Evolutionary conservation across 2,888 invertebrate genomes (phyloP).

Genomic region (Acanthopleura granulata): DNA sequence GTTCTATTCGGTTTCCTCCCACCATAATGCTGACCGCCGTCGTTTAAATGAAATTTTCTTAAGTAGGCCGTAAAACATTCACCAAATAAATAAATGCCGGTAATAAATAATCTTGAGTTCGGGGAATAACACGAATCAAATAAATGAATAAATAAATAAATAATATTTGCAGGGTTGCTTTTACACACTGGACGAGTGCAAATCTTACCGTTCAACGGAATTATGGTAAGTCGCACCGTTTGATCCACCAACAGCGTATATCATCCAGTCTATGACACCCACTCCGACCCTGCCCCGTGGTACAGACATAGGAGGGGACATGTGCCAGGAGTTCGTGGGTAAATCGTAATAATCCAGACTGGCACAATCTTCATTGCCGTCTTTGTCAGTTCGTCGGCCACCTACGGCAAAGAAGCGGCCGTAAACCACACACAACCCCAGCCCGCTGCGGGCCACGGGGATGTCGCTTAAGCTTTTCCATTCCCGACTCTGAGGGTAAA

Average conservation of each 20-base stretch:
- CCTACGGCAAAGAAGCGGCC: constrained; percentile 90
- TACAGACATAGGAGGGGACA: constrained; percentile 85
- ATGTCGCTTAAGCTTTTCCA: constrained; percentile 85
- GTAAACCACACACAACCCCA: constrained; percentile 55
- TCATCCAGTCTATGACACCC: constrained; percentile 88
- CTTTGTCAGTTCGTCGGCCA: constrained; percentile 85
- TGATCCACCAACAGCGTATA: constrained; percentile 92
- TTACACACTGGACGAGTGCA: neutral
- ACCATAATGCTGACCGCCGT: no score
- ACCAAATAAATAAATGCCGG: no score
- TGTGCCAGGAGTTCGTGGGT: constrained; percentile 84
- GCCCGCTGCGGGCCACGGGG: constrained; percentile 86
- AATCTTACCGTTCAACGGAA: constrained; percentile 84
- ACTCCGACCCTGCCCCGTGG: constrained; percentile 89
- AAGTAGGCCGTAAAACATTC: no score
- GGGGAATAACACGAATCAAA: no score
- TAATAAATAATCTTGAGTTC: no score
- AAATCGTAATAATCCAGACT: constrained; percentile 86
- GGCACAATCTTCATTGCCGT: constrained; percentile 74
- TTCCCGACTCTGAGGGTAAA: constrained; percentile 84
- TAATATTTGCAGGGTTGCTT: no score
- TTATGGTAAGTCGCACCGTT: constrained; percentile 86
- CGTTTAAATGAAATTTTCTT: no score
- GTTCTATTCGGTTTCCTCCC: no score
- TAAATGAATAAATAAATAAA: no score